These are phyloP conservation scores for Chaetophractus vellerosus DNA, from an alignment of 2,797 vertebrate genomes.

Conservation along the genomic window DNA sequence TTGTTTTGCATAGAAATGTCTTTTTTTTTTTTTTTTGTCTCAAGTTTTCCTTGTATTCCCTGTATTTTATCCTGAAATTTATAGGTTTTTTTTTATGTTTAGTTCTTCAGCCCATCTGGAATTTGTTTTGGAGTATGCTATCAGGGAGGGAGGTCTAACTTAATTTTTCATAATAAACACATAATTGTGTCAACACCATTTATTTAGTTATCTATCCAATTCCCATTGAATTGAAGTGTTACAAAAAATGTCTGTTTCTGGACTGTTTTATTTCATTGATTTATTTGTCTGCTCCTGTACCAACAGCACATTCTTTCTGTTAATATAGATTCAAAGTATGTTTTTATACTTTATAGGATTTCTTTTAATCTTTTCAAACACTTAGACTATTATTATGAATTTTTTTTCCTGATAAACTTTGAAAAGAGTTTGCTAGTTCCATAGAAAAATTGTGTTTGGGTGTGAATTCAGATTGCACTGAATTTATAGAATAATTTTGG, in stretches of 20 bases:
- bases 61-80: neutral
- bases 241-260: neutral
- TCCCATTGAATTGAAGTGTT: neutral
- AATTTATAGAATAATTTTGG: slow-evolving; percentile 33
- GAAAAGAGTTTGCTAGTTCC: neutral
- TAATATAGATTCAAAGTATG: neutral
- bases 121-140: neutral
- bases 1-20: neutral
- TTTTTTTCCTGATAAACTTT: neutral
- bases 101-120: neutral
- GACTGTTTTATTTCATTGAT: slow-evolving; percentile 19
- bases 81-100: neutral
- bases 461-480: neutral
- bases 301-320: neutral
- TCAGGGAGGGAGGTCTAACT: neutral
- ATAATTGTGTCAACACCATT: neutral
- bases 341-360: slow-evolving; percentile 27
- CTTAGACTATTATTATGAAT: neutral
- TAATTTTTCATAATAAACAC: slow-evolving; percentile 2
- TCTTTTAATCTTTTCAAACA: neutral
- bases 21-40: neutral
- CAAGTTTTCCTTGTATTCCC: neutral
- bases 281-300: neutral
- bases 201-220: neutral
- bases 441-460: neutral